phyloP scores from a whole-genome alignment of 2,797 vertebrate genomes.

The Cyclura pinguis region DNA sequence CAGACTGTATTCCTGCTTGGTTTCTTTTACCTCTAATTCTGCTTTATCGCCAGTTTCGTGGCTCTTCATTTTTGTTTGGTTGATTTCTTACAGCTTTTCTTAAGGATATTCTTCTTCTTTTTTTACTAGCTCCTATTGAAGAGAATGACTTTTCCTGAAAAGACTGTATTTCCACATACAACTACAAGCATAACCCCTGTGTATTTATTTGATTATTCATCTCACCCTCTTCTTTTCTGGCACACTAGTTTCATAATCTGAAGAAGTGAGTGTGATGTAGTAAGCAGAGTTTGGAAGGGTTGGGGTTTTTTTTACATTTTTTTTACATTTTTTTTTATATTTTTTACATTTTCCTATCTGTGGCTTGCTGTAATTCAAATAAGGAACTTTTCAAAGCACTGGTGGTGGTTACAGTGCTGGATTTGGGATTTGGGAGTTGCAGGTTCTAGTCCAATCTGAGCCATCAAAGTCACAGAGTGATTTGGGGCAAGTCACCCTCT shows the following conservation, averaged over 20 bases:
- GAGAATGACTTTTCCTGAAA: slow-evolving; percentile 50
- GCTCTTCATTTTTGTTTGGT: slow-evolving; percentile 66
- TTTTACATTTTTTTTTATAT: too few species aligned
- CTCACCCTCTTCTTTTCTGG: slow-evolving; percentile 37
- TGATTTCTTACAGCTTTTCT: slow-evolving; percentile 65
- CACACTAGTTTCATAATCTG: slow-evolving; percentile 59
- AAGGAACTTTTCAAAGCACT: too few species aligned
- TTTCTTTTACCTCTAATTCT: slow-evolving; percentile 71
- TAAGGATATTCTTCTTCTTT: slow-evolving; percentile 2
- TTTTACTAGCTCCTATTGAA: slow-evolving; percentile 51
- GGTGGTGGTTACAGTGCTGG: neutral
- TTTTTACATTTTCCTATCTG: too few species aligned
- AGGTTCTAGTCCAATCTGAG: neutral
- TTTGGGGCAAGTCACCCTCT: neutral
- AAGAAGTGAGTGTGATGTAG: slow-evolving; percentile 20
- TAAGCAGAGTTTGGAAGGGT: neutral
- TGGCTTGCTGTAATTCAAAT: too few species aligned
- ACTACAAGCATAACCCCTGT: neutral
- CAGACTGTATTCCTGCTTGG: slow-evolving; percentile 66
- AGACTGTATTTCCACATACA: slow-evolving; percentile 41
- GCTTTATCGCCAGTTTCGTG: slow-evolving; percentile 69
- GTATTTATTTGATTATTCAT: slow-evolving; percentile 51
- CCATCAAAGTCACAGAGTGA: neutral
- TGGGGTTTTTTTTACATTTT: too few species aligned
- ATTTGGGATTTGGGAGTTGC: neutral